Percentiles rank a stretch among this genome's conserved stretches.
Evolutionary conservation across 2,113 vertebrate genomes (phyloP).

Genomic region (Cyanoramphus novaezelandiae): DNA sequence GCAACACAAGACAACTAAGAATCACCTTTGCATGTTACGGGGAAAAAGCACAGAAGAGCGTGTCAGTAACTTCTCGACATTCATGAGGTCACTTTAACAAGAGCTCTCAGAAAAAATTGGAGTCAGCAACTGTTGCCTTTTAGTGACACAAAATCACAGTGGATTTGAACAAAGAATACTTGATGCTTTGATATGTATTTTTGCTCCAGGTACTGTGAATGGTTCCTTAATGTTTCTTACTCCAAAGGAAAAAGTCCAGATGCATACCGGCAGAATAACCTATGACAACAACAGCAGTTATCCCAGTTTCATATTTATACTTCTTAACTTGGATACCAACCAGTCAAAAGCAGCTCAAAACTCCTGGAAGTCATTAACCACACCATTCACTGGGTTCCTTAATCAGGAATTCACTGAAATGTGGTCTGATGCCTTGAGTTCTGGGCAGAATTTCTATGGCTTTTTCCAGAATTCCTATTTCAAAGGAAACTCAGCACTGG

Average conservation of each 20-base stretch:
- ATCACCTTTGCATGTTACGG: background rate
- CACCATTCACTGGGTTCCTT: background rate
- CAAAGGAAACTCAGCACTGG: background rate
- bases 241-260: background rate
- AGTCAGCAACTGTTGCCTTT: background rate
- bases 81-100: background rate
- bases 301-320: background rate
- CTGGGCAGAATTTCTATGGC: background rate
- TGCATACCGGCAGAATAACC: background rate
- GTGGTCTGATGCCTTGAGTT: background rate
- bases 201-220: background rate
- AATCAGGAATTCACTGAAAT: background rate
- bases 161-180: background rate
- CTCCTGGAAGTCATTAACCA: background rate
- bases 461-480: background rate
- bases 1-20: background rate
- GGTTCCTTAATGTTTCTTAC: background rate
- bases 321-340: background rate
- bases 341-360: background rate
- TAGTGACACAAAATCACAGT: background rate
- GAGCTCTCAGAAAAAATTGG: background rate
- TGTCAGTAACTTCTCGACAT: background rate
- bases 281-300: background rate
- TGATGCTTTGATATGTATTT: background rate
- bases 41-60: accelerated